These are phyloP conservation scores for Pseudomugil gertrudae DNA, from an alignment of 2,797 vertebrate species.

Conservation along the genomic window DNA sequence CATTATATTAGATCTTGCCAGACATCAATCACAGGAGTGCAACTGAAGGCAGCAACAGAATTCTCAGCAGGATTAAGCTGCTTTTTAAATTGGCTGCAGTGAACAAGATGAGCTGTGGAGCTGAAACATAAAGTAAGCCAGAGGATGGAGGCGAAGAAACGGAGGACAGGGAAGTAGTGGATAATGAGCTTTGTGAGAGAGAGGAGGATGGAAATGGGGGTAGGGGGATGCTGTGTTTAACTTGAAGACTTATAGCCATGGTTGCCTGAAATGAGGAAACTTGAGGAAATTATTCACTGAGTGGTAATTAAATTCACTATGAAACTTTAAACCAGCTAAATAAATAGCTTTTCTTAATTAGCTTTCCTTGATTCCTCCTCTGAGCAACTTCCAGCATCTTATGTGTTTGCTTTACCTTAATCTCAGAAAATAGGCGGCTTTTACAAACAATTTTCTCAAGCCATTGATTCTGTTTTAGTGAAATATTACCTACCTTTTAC, in stretches of 20 bases:
- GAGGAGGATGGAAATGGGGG: neutral
- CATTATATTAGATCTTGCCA: conserved; percentile 76
- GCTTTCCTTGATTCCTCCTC: conserved; percentile 57
- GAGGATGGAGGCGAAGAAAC: conserved; percentile 42
- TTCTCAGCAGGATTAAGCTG: conserved; percentile 78
- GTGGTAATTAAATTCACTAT: conserved; percentile 78
- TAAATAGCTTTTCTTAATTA: conserved; percentile 84
- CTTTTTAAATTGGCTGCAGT: conserved; percentile 80
- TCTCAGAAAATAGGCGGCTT: conserved; percentile 33
- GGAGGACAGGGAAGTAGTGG: conserved; percentile 41
- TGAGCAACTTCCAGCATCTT: conserved; percentile 40
- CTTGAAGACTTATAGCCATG: conserved; percentile 69
- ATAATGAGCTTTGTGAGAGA: conserved; percentile 71
- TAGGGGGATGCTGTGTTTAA: conserved; percentile 59
- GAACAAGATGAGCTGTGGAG: conserved; percentile 70
- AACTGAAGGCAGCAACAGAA: conserved; percentile 58
- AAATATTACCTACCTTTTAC: conserved; percentile 11
- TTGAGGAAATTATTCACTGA: conserved; percentile 75
- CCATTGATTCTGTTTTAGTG: conserved; percentile 8
- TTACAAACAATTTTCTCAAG: conserved; percentile 22
- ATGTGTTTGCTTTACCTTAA: conserved; percentile 53
- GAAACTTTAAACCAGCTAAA: conserved; percentile 83
- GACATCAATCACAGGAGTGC: conserved; percentile 71
- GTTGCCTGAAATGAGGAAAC: conserved; percentile 72
- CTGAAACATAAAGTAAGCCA: conserved; percentile 66